Conservation (phyloP, 2,797 vertebrate genomes). For the Gobionotothen gibberifrons region DNA sequence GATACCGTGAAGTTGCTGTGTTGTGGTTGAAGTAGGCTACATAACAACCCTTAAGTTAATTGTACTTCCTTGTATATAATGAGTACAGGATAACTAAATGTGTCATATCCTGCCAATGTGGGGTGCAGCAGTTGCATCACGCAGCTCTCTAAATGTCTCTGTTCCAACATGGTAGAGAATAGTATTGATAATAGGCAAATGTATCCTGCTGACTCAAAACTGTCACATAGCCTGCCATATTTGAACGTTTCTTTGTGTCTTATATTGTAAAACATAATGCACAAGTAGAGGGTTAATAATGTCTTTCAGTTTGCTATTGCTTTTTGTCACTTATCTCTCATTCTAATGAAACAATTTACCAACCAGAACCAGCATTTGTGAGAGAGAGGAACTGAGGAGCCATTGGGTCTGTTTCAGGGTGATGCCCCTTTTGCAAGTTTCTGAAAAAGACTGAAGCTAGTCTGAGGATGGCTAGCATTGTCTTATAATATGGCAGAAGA, state of each 20-base stretch:
- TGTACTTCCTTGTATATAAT: background rate
- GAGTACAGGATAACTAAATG: too few relatives aligned
- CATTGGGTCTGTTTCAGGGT: conserved; percentile 4
- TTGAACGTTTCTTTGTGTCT: background rate
- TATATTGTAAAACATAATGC: background rate
- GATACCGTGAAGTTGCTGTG: background rate
- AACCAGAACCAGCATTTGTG: conserved; percentile 14
- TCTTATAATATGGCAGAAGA: too few relatives aligned
- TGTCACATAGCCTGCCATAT: background rate
- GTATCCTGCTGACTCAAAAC: background rate
- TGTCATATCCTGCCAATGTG: conserved; percentile 30
- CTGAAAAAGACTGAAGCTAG: conserved; percentile 10
- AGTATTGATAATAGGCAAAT: background rate
- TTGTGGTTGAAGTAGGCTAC: background rate
- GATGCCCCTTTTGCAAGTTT: conserved; percentile 23
- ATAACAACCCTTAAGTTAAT: too few relatives aligned
- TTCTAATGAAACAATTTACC: conserved; percentile 14
- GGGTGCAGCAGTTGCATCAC: conserved; percentile 43
- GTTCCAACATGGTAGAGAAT: conserved; percentile 6
- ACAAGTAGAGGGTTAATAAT: background rate
- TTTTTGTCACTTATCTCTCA: conserved; percentile 1
- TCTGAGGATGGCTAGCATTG: background rate
- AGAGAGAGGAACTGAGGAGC: conserved; percentile 16
- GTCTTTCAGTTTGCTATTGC: background rate
- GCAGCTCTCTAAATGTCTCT: conserved; percentile 13